Base-by-base conservation (phyloP, 2,888 invertebrate species). In the Aspidapion aeneum region DNA sequence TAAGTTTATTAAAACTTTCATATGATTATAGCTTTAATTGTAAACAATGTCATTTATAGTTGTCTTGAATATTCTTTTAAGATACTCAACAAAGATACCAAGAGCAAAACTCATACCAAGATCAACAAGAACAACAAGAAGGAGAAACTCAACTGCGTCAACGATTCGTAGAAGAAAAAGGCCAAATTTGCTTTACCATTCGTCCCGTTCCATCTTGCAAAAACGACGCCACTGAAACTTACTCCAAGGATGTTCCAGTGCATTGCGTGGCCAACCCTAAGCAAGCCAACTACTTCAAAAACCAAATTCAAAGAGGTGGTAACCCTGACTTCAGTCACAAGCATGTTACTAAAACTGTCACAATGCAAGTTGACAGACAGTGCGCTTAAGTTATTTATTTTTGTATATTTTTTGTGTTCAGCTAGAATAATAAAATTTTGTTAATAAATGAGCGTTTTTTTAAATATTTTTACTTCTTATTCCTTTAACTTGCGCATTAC, bases 181-280 rank as follows among this genome's bases (percentile, higher is more conserved):
- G 80, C 0, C 78, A 86, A 70, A 73, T 86, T 63, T 90, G 90
- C 77, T 88, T 90, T 76, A 84, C 86, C 2, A 79, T 82, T 9
- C 80, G 78, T 16, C 83, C 84, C 0, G 69, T 88, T 21, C 82
- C 85, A 1, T 75, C 81, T 1, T 90, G 90, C 78, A 61, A 59
- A 5, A 86, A 86, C 78, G 59, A 61, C 52, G 61, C 64, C n/a
- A 62, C 57, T 2, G 66, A 67, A 18, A 51, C 64, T 18, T 77
- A 81, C 65, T 72, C 78, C n/a, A 85, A 84, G 73, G 77, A 78
- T 1, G 78, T 83, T 51, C 73, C 77, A n/a, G 81, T 82, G 61
- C 78, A 83, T 66, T 84, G 83, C 68, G 75, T 82, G 22, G 65
- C 74, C 57, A 66, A 65, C 48, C 71, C 70, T 65, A 73, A 72